Conservation (phyloP, 2,797 vertebrate species). For the Zonotrichia albicollis region DNA sequence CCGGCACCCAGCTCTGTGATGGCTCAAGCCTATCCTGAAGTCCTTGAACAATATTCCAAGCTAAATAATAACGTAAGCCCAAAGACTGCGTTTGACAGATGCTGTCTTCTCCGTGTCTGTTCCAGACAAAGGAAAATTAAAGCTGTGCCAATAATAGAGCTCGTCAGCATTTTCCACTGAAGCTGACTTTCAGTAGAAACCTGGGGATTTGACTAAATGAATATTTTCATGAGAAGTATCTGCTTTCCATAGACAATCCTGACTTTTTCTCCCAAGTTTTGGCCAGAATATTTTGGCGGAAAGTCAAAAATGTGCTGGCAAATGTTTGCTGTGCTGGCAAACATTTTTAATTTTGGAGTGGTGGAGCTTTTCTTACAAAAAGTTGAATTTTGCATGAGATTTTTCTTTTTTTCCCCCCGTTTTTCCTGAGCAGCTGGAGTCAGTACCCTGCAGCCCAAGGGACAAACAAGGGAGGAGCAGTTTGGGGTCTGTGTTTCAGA, state of each 20-base stretch:
- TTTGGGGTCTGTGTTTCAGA: not conserved
- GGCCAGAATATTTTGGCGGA: constrained; percentile 30
- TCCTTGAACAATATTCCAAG: not conserved
- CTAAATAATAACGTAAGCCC: constrained; percentile 9
- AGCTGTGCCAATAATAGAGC: constrained; percentile 48
- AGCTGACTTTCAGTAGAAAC: constrained; percentile 53
- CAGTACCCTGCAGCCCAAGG: not conserved
- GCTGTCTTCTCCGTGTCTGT: constrained; percentile 47
- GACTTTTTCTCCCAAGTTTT: constrained; percentile 44
- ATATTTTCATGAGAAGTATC: constrained; percentile 59
- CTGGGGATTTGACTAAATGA: constrained; percentile 62
- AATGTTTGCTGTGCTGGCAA: constrained; percentile 28
- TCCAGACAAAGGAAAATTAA: constrained; percentile 66
- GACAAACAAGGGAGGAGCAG: not conserved
- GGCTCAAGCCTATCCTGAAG: not conserved
- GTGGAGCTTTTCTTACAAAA: constrained; percentile 7
- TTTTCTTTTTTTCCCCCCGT: accelerated
- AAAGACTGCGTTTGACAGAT: not conserved
- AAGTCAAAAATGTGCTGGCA: constrained; percentile 62
- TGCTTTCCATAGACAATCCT: constrained; percentile 53
- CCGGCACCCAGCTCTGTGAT: not conserved
- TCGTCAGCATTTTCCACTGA: constrained; percentile 61
- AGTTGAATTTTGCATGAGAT: not conserved
- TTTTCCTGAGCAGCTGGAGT: constrained; percentile 7
- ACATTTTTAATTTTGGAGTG: constrained; percentile 11